Evolutionary conservation across 2,113 vertebrate species (phyloP).

Genomic region (Mirounga angustirostris): DNA sequence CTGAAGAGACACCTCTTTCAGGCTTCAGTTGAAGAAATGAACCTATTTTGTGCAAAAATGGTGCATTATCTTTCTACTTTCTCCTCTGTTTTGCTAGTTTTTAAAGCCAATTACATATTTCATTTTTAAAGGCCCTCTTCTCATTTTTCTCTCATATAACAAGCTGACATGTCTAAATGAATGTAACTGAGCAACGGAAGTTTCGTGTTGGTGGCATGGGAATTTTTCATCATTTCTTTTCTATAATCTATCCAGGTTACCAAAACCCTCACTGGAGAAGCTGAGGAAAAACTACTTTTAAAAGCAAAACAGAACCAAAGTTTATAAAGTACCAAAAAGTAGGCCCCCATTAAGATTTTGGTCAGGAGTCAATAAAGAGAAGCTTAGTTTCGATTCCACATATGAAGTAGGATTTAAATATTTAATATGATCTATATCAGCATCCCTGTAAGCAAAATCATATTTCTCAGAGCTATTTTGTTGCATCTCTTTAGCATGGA

Average conservation of each 20-base stretch:
- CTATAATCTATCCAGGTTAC: background rate
- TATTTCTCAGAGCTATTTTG: background rate
- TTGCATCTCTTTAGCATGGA: background rate
- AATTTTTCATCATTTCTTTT: background rate
- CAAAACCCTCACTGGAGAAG: constrained; percentile 7
- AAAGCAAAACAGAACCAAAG: background rate
- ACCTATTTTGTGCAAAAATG: background rate
- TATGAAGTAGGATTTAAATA: background rate
- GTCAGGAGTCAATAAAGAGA: background rate
- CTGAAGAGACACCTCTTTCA: background rate
- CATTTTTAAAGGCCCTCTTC: background rate
- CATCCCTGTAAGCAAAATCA: background rate
- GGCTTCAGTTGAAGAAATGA: background rate
- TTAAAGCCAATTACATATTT: background rate
- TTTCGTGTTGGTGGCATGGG: background rate
- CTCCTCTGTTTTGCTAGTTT: background rate
- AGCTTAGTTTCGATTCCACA: background rate
- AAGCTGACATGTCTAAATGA: background rate
- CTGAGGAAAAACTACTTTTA: constrained; percentile 27
- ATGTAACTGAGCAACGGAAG: background rate
- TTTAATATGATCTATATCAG: background rate
- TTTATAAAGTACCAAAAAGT: background rate
- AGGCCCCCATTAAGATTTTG: background rate
- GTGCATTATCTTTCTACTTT: background rate
- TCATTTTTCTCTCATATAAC: background rate